Conservation (phyloP, 2,888 invertebrate genomes). For the Phyto melanocephala region DNA sequence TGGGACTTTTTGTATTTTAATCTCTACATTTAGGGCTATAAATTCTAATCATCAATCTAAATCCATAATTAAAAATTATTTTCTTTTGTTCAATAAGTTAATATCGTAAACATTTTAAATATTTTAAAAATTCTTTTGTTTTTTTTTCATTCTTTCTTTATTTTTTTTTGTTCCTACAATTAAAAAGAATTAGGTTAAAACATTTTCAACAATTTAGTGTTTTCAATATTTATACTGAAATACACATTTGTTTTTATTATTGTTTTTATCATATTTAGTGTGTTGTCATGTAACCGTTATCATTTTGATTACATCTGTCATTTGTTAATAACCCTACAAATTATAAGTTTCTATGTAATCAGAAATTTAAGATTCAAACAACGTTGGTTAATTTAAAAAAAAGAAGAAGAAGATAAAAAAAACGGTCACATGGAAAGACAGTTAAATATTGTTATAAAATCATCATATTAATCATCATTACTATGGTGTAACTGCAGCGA, state of each 20-base stretch:
- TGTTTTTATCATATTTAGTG: background rate
- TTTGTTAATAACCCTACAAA: slow-evolving; percentile 56
- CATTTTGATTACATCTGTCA: slow-evolving; percentile 63
- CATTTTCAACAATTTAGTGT: background rate
- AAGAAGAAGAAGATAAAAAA: background rate
- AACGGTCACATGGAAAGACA: background rate
- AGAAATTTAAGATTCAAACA: slow-evolving; percentile 28
- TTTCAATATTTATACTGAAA: background rate
- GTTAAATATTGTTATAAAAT: background rate
- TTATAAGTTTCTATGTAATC: slow-evolving; percentile 3
- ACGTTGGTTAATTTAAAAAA: slow-evolving; percentile 2
- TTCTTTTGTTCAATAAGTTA: too few relatives aligned
- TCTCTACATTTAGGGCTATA: too few relatives aligned
- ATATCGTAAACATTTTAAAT: background rate
- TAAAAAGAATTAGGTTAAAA: slow-evolving; percentile 27
- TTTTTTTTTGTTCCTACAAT: background rate
- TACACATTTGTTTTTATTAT: background rate
- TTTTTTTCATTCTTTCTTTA: background rate
- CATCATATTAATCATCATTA: background rate
- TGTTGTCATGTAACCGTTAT: slow-evolving; percentile 58
- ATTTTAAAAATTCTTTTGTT: background rate
- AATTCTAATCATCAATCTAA: too few relatives aligned
- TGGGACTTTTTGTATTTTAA: too few relatives aligned
- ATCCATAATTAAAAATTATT: too few relatives aligned
- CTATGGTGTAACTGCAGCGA: background rate